A percentile compares a stretch with the other conserved stretches of the same genome.
Conservation (phyloP, 2,113 vertebrate genomes). For the Gavialis gangeticus region DNA sequence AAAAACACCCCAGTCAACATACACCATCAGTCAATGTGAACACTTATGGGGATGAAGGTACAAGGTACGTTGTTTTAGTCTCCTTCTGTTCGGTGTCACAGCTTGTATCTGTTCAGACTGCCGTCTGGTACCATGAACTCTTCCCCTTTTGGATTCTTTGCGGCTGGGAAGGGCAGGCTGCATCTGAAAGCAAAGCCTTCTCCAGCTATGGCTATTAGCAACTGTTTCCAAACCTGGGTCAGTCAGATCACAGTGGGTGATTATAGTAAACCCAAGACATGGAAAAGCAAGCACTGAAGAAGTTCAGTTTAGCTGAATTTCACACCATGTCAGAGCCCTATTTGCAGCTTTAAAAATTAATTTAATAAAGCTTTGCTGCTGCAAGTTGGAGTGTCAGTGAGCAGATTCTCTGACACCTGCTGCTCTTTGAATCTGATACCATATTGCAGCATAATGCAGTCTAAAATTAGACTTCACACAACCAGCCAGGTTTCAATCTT, state of each 20-base stretch:
- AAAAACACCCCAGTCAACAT: not conserved
- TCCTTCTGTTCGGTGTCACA: not conserved
- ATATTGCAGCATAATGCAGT: conserved; percentile 69
- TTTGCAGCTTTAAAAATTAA: conserved; percentile 57
- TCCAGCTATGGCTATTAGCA: conserved; percentile 44
- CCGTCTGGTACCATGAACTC: not conserved
- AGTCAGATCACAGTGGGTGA: conserved; percentile 62
- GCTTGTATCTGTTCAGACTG: conserved; percentile 46
- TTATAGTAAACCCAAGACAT: conserved; percentile 55
- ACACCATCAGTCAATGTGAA: conserved; percentile 3
- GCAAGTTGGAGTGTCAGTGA: conserved; percentile 45
- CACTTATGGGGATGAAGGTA: not conserved
- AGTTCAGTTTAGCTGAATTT: conserved; percentile 71
- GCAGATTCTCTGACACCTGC: conserved; percentile 75
- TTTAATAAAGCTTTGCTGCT: conserved; percentile 61
- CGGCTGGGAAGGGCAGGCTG: not conserved
- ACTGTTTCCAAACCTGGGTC: conserved; percentile 33
- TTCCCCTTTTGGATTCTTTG: conserved; percentile 41
- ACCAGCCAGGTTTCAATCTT: conserved; percentile 67
- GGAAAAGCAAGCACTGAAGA: conserved; percentile 56
- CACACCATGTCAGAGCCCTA: conserved; percentile 60
- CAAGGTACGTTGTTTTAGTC: conserved; percentile 39
- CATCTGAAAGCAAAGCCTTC: conserved; percentile 32
- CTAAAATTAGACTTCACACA: conserved; percentile 74
- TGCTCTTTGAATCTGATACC: conserved; percentile 70